phyloP scores from a whole-genome alignment of 1,140 invertebrate species.

The Sarcophaga bullata region DNA sequence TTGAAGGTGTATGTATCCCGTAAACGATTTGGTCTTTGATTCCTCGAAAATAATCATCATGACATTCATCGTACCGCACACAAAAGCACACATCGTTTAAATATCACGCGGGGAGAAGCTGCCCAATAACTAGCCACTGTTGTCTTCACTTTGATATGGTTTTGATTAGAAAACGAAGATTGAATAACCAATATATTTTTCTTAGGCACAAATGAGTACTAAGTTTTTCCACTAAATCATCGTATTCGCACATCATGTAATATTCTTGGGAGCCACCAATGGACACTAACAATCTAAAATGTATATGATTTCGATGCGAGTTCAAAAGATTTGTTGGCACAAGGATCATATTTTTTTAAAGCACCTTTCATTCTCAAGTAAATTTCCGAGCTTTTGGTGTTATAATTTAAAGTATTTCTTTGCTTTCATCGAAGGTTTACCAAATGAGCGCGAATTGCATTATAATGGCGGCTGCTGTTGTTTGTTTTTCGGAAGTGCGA shows the following conservation, averaged over 20 bases:
- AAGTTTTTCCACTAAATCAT: constrained; percentile 7
- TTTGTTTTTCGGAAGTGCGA: not conserved
- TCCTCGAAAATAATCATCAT: not conserved
- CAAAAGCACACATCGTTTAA: not conserved
- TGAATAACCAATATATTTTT: constrained; percentile 22
- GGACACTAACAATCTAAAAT: too few relatives aligned
- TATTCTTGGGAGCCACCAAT: not conserved
- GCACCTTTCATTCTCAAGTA: too few relatives aligned
- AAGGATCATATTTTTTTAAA: too few relatives aligned
- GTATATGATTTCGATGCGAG: too few relatives aligned
- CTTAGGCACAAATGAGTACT: constrained; percentile 22
- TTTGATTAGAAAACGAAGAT: constrained; percentile 16
- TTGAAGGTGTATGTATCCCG: not conserved
- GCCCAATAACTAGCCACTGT: not conserved
- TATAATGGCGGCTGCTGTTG: constrained; percentile 30
- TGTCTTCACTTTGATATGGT: not conserved
- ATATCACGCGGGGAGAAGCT: too few relatives aligned
- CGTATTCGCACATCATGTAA: not conserved
- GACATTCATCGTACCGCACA: not conserved
- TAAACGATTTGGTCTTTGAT: not conserved
- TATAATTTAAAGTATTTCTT: constrained; percentile 29
- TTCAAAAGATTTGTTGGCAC: too few relatives aligned
- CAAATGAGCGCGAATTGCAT: constrained; percentile 8
- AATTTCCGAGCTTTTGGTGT: constrained; percentile 9
- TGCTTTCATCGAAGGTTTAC: not conserved